Percentiles rank a stretch among this genome's conserved stretches.
Conservation (phyloP, 1,140 invertebrate genomes). For the Galendromus occidentalis region DNA sequence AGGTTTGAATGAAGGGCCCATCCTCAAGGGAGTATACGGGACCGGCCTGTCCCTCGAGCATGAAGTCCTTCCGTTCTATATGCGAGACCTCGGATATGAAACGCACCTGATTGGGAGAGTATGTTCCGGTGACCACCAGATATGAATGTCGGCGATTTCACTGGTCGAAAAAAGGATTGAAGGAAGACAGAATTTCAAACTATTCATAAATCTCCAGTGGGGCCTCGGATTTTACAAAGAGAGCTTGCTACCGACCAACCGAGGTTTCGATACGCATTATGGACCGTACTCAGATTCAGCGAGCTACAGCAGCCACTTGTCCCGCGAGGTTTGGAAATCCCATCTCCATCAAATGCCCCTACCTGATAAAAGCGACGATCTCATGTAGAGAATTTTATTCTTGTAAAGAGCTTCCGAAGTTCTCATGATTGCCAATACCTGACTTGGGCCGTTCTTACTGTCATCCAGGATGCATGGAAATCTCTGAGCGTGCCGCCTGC, state of each 20-base stretch:
- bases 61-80: slow-evolving; percentile 23
- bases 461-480: neutral
- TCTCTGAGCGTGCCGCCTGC: neutral
- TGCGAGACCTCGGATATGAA: slow-evolving; percentile 16
- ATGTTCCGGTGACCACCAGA: neutral
- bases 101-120: slow-evolving; percentile 19
- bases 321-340: neutral
- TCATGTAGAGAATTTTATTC: too few species aligned
- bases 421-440: too few species aligned
- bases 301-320: slow-evolving; percentile 52
- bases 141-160: too few species aligned
- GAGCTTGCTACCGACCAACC: slow-evolving; percentile 49
- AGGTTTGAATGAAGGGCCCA: slow-evolving; percentile 22
- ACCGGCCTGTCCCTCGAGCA: slow-evolving; percentile 24
- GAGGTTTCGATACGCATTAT: slow-evolving; percentile 61
- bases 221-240: slow-evolving; percentile 49
- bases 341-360: too few species aligned
- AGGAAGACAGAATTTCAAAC: too few species aligned
- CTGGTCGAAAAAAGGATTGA: too few species aligned
- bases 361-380: too few species aligned
- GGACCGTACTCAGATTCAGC: slow-evolving; percentile 59
- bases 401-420: neutral
- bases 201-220: too few species aligned
- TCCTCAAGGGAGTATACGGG: slow-evolving; percentile 19
- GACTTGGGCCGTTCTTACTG: too few species aligned